Evolutionary conservation across 2,797 vertebrate species (phyloP).

Genomic region (Mallotus villosus): DNA sequence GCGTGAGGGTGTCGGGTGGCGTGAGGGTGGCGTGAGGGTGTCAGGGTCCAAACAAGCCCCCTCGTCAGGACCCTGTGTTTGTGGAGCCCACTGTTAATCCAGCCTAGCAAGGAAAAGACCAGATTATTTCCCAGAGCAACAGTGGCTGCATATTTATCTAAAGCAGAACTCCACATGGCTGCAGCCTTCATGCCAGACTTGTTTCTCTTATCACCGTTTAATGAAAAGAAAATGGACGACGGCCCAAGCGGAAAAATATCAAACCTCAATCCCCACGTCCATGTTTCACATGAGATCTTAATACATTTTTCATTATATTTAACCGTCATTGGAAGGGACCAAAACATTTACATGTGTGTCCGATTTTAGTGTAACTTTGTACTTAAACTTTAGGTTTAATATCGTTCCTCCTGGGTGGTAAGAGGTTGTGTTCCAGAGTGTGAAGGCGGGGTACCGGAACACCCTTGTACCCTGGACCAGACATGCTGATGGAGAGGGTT

Average conservation of each 20-base stretch:
- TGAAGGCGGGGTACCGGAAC: not conserved
- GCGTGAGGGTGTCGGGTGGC: too few relatives aligned
- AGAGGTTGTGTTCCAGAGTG: not conserved
- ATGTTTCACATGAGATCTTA: too few relatives aligned
- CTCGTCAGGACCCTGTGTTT: not conserved
- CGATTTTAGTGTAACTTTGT: too few relatives aligned
- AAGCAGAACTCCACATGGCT: not conserved
- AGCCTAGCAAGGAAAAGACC: not conserved
- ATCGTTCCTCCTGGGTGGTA: not conserved
- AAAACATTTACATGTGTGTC: too few relatives aligned
- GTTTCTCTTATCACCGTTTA: constrained; percentile 5
- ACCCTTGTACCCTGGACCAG: not conserved
- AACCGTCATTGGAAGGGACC: too few relatives aligned
- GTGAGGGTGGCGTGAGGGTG: not conserved
- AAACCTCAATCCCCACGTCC: too few relatives aligned
- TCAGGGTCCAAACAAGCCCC: not conserved
- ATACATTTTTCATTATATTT: too few relatives aligned
- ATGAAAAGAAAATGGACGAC: constrained; percentile 4
- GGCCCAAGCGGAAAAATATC: too few relatives aligned
- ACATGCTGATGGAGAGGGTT: constrained; percentile 12
- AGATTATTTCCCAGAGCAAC: constrained; percentile 11
- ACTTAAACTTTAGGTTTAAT: too few relatives aligned
- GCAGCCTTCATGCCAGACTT: too few relatives aligned
- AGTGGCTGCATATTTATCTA: constrained; percentile 12
- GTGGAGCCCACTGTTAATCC: constrained; percentile 10